These are phyloP conservation scores for Lordiphosa stackelbergi DNA, from an alignment of 1,140 invertebrate genomes.

Conservation along the genomic window DNA sequence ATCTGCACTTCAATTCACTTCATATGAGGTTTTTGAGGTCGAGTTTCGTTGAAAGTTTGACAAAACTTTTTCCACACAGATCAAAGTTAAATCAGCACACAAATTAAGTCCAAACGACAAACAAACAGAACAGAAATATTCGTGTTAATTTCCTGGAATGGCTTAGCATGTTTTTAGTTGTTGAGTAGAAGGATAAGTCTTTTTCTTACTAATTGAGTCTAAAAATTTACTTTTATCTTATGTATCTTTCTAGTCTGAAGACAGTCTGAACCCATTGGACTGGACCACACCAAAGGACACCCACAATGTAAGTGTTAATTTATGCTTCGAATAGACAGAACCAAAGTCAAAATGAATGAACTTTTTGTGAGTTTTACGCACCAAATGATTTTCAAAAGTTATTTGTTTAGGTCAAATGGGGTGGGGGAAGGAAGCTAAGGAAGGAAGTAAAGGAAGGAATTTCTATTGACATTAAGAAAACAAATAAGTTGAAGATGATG, in stretches of 20 bases:
- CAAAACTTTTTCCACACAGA: constrained; percentile 1
- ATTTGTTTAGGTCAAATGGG: constrained; percentile 36
- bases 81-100: constrained; percentile 25
- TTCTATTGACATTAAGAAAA: constrained; percentile 24
- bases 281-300: constrained; percentile 17
- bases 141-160: constrained; percentile 39
- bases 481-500: constrained; percentile 20
- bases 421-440: constrained; percentile 11
- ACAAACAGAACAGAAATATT: constrained; percentile 41
- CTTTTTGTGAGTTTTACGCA: constrained; percentile 3
- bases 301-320: constrained; percentile 71
- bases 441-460: constrained; percentile 6
- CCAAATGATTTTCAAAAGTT: constrained; percentile 38
- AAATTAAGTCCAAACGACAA: constrained; percentile 55
- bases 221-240: constrained; percentile 19
- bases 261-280: constrained; percentile 44
- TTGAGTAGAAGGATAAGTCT: background rate
- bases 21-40: constrained; percentile 11
- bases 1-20: constrained; percentile 15
- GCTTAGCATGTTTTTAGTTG: background rate
- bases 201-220: constrained; percentile 56
- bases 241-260: constrained; percentile 37
- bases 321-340: constrained; percentile 40
- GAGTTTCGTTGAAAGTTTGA: constrained; percentile 7
- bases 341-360: constrained; percentile 17